Percentiles rank a stretch among this genome's conserved stretches.
Conservation (phyloP, 2,113 vertebrate species). For the Crotalus viridis region DNA sequence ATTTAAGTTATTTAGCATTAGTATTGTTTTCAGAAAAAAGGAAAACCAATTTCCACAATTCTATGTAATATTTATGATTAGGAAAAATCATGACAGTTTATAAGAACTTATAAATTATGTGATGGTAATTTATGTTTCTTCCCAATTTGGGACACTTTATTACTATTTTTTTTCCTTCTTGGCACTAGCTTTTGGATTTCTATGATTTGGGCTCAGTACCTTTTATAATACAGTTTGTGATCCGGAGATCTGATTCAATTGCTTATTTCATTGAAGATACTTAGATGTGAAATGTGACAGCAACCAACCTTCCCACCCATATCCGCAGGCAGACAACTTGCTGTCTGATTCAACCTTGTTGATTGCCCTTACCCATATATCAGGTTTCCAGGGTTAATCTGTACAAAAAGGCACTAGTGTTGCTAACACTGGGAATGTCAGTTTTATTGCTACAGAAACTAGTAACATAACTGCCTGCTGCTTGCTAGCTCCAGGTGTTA, state of each 20-base stretch:
- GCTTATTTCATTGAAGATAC: conserved; percentile 21
- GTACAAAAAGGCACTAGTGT: conserved; percentile 8
- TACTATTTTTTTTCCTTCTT: background rate
- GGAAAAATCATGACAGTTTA: background rate
- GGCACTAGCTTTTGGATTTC: background rate
- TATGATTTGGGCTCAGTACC: background rate
- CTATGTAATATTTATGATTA: background rate
- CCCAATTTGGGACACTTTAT: background rate
- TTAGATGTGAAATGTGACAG: conserved; percentile 44
- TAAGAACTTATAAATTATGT: background rate
- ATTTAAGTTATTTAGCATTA: background rate
- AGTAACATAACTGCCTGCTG: conserved; percentile 15
- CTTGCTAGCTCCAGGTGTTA: conserved; percentile 14
- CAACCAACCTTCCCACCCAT: background rate
- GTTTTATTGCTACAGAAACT: conserved; percentile 23
- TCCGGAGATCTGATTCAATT: conserved; percentile 37
- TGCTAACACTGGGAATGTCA: conserved; percentile 21
- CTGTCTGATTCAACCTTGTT: conserved; percentile 28
- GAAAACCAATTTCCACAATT: background rate
- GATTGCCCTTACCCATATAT: conserved; percentile 30
- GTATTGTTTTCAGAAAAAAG: background rate
- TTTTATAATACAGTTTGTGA: conserved; percentile 9
- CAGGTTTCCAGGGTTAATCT: conserved; percentile 26
- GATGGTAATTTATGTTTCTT: background rate
- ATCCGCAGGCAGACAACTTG: conserved; percentile 32